Conservation (phyloP, 2,797 vertebrate species). For the Pseudomugil gertrudae region DNA sequence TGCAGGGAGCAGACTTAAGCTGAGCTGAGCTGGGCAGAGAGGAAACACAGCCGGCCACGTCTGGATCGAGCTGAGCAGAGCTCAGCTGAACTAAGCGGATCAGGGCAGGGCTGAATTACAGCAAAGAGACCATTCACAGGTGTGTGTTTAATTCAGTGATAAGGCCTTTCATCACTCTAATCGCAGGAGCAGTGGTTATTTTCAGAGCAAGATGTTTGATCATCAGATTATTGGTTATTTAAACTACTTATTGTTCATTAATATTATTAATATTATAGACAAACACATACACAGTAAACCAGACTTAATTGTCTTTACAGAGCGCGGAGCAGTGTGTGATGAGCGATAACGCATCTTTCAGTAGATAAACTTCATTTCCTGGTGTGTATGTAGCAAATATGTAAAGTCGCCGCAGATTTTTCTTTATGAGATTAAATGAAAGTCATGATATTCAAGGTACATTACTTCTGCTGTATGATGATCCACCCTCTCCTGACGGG, state of each 20-base stretch:
- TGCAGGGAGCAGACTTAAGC: conserved; percentile 20
- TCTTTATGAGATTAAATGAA: background rate
- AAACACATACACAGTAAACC: background rate
- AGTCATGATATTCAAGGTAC: background rate
- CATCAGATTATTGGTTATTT: conserved; percentile 20
- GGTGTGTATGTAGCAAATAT: background rate
- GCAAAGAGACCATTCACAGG: conserved; percentile 32
- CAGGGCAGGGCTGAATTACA: conserved; percentile 29
- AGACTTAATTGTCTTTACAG: conserved; percentile 24
- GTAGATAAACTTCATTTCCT: conserved; percentile 12
- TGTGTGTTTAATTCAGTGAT: conserved; percentile 67
- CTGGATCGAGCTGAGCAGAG: conserved; percentile 41
- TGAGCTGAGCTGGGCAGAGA: conserved; percentile 21
- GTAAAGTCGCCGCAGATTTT: background rate
- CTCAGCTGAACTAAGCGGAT: conserved; percentile 42
- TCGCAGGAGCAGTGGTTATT: conserved; percentile 55
- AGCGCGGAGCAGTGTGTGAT: background rate
- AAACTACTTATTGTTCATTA: background rate
- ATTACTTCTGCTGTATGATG: background rate
- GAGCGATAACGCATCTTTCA: conserved; percentile 23
- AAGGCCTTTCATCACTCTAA: conserved; percentile 62
- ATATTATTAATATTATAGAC: conserved; percentile 8
- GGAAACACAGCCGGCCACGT: conserved; percentile 13
- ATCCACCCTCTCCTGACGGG: background rate
- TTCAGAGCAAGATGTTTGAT: conserved; percentile 43